Percentiles rank a stretch among this genome's conserved stretches.
Conservation (phyloP, 2,113 vertebrate genomes). For the Morone chrysops region DNA sequence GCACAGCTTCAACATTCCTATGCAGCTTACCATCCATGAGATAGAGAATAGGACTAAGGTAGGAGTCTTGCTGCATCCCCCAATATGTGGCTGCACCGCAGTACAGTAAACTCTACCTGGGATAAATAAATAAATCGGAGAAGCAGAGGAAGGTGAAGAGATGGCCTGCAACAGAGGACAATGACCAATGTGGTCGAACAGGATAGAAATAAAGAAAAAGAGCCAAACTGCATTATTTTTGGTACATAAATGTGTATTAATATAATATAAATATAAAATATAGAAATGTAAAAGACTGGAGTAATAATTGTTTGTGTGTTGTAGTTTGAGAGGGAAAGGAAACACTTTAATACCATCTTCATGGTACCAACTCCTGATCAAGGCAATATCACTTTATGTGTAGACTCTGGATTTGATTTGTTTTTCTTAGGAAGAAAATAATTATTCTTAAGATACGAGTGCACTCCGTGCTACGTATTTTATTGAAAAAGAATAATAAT, state of each 20-base stretch:
- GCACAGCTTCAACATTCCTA: conserved; percentile 99
- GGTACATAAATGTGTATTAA: background rate
- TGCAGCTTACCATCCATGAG: conserved; percentile 97
- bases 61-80: conserved; percentile 63
- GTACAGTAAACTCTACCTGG: background rate
- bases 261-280: background rate
- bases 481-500: background rate
- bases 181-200: background rate
- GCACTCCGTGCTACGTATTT: too few relatives aligned
- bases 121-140: conserved; percentile 9
- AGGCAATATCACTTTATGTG: background rate
- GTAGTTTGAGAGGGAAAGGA: background rate
- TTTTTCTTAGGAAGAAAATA: background rate
- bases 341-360: background rate
- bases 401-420: background rate
- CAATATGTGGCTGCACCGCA: background rate
- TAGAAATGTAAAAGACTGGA: background rate
- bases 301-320: background rate
- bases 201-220: background rate
- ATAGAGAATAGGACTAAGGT: conserved; percentile 99
- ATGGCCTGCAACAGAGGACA: conserved; percentile 9
- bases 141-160: background rate
- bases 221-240: background rate
- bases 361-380: background rate
- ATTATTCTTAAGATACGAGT: background rate